Base-by-base conservation (phyloP, 2,888 invertebrate genomes). In the Rhogogaster chlorosoma region DNA sequence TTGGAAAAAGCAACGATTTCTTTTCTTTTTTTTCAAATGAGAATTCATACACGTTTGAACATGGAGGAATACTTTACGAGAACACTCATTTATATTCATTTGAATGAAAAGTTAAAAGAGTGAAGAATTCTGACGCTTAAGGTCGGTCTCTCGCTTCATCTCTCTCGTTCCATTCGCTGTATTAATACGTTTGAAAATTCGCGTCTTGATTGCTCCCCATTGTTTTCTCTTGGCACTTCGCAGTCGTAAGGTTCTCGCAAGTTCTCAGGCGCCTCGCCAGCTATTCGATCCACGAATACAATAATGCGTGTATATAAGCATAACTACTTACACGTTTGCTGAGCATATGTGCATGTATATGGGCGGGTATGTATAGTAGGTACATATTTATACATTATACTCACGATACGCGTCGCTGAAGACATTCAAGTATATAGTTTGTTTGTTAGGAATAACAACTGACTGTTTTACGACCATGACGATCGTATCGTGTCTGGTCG, bases 231-330 rank as follows among this genome's bases (percentile, higher is more conserved):
- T 61, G 80, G 80, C 80, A 80, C 80, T 77, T 53, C 29, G 38
- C 61, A 26, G 57, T 61, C 61, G 80, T n/a, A 22, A 38, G 57
- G 38, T 80, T 80, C 80, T 80, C 80, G 57, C 57, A 80, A 80
- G 80, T 80, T 80, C 80, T 80, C 80, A 80, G 80, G 61, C 80
- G 80, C 80, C 61, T 80, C 80, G 80, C 80, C 80, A 80, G 80
- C 57, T 80, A 80, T 80, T 80, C 80, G 57, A 80, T 80, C 80
- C 57, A 61, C 80, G 61, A 80, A 80, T 80, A 80, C 80, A 80
- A 80, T 61, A 49, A 26, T 77, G 29, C 32, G 42, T 77, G 49
- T 77, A 49, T 29, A 77, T 53, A 70, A 32, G 70, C 36, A 70
- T 70, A 70, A 7, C 49, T 49, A 53, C 29, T 15, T 49, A 38